These are phyloP conservation scores for Andrena hattorfiana DNA, from an alignment of 2,888 invertebrate species.

Conservation along the genomic window DNA sequence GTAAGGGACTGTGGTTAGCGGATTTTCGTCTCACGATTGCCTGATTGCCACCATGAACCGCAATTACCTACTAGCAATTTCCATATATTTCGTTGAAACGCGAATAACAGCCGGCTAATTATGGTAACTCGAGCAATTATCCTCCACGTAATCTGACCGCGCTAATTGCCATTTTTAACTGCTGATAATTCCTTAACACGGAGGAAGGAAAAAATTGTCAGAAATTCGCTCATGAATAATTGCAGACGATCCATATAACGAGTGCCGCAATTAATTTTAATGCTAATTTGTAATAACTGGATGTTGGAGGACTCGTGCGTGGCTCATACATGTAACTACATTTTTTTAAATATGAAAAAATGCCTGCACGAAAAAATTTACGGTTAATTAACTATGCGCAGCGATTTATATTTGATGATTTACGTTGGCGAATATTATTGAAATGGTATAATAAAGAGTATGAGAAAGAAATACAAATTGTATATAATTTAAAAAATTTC, in stretches of 20 bases:
- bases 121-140: conserved; percentile 55
- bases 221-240: conserved; percentile 9
- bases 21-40: conserved; percentile 33
- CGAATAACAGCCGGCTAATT: conserved; percentile 57
- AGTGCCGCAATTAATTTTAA: conserved; percentile 1
- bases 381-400: too few relatives aligned
- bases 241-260: not conserved
- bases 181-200: conserved; percentile 18
- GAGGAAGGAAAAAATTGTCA: not conserved
- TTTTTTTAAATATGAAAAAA: too few relatives aligned
- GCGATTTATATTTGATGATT: too few relatives aligned
- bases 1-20: not conserved
- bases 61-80: conserved; percentile 61
- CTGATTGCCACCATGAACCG: conserved; percentile 34
- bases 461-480: too few relatives aligned
- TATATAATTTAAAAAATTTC: too few relatives aligned
- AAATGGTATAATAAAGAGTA: too few relatives aligned
- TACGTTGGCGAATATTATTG: too few relatives aligned
- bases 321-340: not conserved
- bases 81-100: conserved; percentile 57
- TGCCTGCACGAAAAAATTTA: too few relatives aligned
- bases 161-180: conserved; percentile 54
- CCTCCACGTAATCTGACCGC: conserved; percentile 34
- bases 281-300: not conserved
- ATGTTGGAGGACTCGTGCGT: not conserved